Evolutionary conservation across 2,888 invertebrate species (phyloP).

Genomic region (Lithophane ornitopus): DNA sequence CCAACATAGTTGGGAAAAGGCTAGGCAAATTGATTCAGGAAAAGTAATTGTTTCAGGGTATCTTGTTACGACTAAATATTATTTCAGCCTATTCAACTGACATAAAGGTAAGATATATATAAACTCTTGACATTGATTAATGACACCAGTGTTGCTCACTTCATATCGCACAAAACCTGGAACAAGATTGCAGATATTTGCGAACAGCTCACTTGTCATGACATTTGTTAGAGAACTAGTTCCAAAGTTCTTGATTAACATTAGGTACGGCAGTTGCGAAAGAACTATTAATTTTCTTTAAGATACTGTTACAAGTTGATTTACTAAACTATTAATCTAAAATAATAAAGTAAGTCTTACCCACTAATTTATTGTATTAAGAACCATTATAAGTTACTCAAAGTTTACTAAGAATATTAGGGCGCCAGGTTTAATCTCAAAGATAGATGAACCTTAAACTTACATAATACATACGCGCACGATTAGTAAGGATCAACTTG

Average conservation of each 20-base stretch:
- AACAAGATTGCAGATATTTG: constrained; percentile 51
- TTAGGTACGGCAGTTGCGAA: constrained; percentile 41
- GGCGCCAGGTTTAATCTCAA: constrained; percentile 28
- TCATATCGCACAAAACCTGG: constrained; percentile 38
- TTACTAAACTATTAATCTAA: constrained; percentile 47
- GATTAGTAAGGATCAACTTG: constrained; percentile 51
- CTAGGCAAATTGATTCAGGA: background rate
- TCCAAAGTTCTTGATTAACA: constrained; percentile 56
- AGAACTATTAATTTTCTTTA: constrained; percentile 55
- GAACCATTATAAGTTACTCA: constrained; percentile 42
- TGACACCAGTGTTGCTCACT: constrained; percentile 32
- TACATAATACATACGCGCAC: constrained; percentile 24
- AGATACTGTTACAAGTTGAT: constrained; percentile 47
- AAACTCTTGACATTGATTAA: constrained; percentile 57
- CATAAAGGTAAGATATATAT: constrained; percentile 37
- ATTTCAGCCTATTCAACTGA: constrained; percentile 27
- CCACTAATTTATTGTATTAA: constrained; percentile 38
- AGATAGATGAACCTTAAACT: constrained; percentile 27
- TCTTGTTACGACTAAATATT: constrained; percentile 15
- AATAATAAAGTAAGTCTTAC: constrained; percentile 49
- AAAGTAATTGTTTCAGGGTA: background rate
- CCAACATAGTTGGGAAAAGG: too few relatives aligned
- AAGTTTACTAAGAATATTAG: constrained; percentile 32
- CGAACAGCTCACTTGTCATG: constrained; percentile 52
- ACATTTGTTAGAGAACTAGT: constrained; percentile 54